phyloP scores from a whole-genome alignment of 2,113 vertebrate species.

The Charina bottae region DNA sequence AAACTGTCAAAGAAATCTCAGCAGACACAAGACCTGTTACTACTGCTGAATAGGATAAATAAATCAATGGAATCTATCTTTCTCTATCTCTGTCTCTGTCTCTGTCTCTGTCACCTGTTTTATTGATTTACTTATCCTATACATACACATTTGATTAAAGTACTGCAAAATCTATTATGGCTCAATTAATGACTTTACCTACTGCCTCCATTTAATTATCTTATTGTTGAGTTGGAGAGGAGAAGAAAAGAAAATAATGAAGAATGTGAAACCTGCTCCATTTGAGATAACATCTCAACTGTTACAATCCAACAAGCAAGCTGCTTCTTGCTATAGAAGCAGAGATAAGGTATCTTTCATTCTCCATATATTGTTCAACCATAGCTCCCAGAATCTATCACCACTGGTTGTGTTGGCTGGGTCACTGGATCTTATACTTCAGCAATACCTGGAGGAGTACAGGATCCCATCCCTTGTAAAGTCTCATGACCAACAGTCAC shows the following conservation, averaged over 20 bases:
- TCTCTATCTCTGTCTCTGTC: neutral
- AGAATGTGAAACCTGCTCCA: neutral
- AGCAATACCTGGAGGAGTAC: too few relatives aligned
- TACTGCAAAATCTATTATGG: neutral
- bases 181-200: neutral
- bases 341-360: too few relatives aligned
- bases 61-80: neutral
- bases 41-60: neutral
- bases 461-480: too few relatives aligned
- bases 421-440: too few relatives aligned
- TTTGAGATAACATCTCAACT: neutral
- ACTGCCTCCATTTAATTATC: neutral
- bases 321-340: neutral
- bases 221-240: too few relatives aligned
- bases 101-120: too few relatives aligned
- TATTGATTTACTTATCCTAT: too few relatives aligned
- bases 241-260: too few relatives aligned
- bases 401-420: too few relatives aligned
- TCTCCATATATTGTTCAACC: too few relatives aligned
- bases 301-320: neutral
- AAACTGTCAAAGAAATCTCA: slow-evolving; percentile 1
- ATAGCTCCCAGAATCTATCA: too few relatives aligned
- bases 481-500: neutral
- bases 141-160: neutral
- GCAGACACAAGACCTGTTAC: neutral